Percentiles rank a stretch among this genome's conserved stretches.
Conservation (phyloP, 2,113 vertebrate genomes). For the Forbesichthys papilliferus region DNA sequence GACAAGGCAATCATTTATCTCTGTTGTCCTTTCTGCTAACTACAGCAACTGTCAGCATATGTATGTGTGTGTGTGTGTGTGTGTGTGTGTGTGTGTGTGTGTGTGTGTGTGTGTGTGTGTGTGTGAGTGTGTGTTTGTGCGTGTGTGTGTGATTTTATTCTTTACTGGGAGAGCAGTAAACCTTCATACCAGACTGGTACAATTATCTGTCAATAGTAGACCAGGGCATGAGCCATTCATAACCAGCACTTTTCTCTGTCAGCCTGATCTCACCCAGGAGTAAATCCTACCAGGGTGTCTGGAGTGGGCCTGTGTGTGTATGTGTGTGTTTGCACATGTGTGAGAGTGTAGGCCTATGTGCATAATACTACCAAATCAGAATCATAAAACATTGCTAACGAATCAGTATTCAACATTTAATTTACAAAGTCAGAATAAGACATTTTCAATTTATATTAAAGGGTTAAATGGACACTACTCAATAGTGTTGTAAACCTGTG, state of each 20-base stretch:
- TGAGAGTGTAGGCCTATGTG: neutral
- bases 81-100: too few relatives aligned
- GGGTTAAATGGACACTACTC: too few relatives aligned
- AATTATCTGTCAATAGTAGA: constrained; percentile 60
- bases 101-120: too few relatives aligned
- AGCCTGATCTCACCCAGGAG: constrained; percentile 26
- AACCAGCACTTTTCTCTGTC: constrained; percentile 43
- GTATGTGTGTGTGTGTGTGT: constrained; percentile 18
- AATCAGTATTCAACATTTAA: too few relatives aligned
- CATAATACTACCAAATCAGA: neutral
- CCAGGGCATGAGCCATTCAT: constrained; percentile 46
- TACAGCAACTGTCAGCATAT: constrained; percentile 14
- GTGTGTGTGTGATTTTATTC: constrained; percentile 29
- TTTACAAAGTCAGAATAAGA: too few relatives aligned
- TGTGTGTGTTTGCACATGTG: constrained; percentile 11
- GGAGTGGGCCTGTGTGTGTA: constrained; percentile 7
- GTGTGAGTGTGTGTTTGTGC: too few relatives aligned
- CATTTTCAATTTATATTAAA: too few relatives aligned
- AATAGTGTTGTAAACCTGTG: too few relatives aligned
- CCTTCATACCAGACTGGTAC: constrained; percentile 44
- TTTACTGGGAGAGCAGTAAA: constrained; percentile 52
- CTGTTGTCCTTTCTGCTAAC: constrained; percentile 25
- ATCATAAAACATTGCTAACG: neutral
- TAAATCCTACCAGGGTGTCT: constrained; percentile 56
- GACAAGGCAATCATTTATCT: constrained; percentile 32